Evolutionary conservation across 2,113 vertebrate species (phyloP).

Genomic region (Hippocampus abdominalis): DNA sequence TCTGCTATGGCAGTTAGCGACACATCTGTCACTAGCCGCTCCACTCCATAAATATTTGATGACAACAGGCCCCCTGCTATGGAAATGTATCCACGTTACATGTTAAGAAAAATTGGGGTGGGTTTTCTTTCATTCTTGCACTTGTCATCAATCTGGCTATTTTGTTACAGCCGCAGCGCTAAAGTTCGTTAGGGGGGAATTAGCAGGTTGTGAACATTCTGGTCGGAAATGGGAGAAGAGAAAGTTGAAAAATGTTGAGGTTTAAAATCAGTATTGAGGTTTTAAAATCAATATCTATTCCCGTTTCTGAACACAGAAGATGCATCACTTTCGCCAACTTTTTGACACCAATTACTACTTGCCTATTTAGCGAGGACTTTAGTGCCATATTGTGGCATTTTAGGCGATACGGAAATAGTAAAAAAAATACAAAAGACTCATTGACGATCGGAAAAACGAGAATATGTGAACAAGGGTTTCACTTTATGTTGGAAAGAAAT

Average conservation of each 20-base stretch:
- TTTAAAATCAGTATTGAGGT: background rate
- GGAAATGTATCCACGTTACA: constrained; percentile 56
- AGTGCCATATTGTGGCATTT: background rate
- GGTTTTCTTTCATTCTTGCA: constrained; percentile 34
- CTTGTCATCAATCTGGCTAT: constrained; percentile 43
- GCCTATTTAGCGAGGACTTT: background rate
- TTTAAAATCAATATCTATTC: no score
- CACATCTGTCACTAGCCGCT: constrained; percentile 57
- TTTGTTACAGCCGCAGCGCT: constrained; percentile 31
- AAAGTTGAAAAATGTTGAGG: background rate
- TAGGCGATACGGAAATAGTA: background rate
- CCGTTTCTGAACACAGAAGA: no score
- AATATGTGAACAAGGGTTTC: background rate
- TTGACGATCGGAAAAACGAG: background rate
- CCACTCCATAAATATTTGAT: constrained; percentile 68
- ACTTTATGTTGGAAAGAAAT: no score
- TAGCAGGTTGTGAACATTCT: background rate
- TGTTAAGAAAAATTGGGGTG: background rate
- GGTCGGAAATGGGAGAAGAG: background rate
- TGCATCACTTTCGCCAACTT: no score
- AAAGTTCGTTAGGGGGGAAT: background rate
- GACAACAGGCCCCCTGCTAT: constrained; percentile 57
- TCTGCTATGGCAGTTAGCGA: constrained; percentile 46
- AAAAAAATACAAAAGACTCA: background rate
- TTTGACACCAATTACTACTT: background rate